Evolutionary conservation across 2,113 vertebrate genomes (phyloP), one percentile per base, ranked within the genome.

Genomic region (Tilapia sparmanii): DNA sequence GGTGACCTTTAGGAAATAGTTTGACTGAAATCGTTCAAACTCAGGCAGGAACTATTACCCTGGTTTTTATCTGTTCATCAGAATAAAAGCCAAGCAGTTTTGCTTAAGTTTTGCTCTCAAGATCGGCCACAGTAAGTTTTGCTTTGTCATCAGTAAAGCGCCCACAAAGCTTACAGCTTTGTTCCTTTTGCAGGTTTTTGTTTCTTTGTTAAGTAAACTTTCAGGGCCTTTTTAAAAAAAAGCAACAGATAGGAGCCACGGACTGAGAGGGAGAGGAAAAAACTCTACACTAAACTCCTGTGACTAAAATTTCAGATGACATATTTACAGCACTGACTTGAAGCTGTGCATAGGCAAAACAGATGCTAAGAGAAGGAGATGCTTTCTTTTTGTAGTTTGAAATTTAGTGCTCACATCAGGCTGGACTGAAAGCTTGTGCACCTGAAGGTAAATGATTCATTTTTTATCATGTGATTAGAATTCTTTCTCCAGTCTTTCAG

Each of bases 1-100:
- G 66, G 12, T 71, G n/a, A 42, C n/a, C 3, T 40, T 40, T 40
- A 42, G n/a, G 4, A 26, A 73, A 73, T 26, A 0, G 22, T 18
- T 26, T 2, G 13, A 26, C 40, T 11, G 40, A 42, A 24, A 45
- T 45, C 1, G 9, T 73, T 24, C 38, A 73, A 42, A 73, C 40
- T 29, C n/a, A 10, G 9, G 68, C 40, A 29, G 68, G 40, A 29
- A 76, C 8, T 76, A 29, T 76, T 47, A 29, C 40, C 40, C 15
- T 18, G 40, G 9, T 15, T 47, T 73, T 47, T 7, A 76, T 47
- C 9, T 29, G 24, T 10, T 18, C 6, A 29, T 76, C 40, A 19
- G 16, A 47, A 47, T 76, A 47, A 76, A 76, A 12, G 24, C 24
- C 24, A 29, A 47, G 24, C 4, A 47, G 7, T 18, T 73, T 10